Evolutionary conservation across 2,113 vertebrate species (phyloP).

Genomic region (Phocoena sinus): DNA sequence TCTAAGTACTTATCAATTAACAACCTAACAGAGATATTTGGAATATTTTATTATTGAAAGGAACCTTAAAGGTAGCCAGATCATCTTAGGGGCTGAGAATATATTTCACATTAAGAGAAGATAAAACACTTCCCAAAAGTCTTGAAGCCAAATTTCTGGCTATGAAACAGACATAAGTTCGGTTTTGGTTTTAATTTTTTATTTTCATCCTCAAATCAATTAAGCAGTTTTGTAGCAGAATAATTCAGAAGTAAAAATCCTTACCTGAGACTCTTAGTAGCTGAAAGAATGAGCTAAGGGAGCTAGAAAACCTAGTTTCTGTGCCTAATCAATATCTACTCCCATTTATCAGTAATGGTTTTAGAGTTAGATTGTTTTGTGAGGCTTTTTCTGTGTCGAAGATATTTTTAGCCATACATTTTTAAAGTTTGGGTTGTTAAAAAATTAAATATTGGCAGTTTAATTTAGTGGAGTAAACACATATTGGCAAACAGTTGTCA

Average conservation of each 20-base stretch:
- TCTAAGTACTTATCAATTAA: background rate
- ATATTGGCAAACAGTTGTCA: conserved; percentile 15
- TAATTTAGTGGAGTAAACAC: background rate
- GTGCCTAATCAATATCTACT: background rate
- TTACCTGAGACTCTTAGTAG: background rate
- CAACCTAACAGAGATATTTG: background rate
- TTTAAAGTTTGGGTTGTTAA: conserved; percentile 29
- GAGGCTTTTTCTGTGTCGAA: background rate
- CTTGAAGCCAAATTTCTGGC: background rate
- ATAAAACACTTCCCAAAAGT: background rate
- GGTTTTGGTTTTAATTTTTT: conserved; percentile 27
- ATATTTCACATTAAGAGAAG: background rate
- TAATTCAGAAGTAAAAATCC: background rate
- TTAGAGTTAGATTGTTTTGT: conserved; percentile 28
- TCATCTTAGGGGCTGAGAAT: background rate
- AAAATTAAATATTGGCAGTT: conserved; percentile 21
- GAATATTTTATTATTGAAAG: conserved; percentile 5
- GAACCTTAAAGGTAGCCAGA: background rate
- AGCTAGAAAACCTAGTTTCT: background rate
- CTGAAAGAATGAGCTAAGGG: conserved; percentile 8
- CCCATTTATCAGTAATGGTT: background rate
- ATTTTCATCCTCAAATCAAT: background rate
- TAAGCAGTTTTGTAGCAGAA: conserved; percentile 10
- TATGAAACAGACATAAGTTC: background rate
- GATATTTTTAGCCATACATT: background rate